phyloP scores from a whole-genome alignment of 2,888 invertebrate genomes.

The Thyatira batis region DNA sequence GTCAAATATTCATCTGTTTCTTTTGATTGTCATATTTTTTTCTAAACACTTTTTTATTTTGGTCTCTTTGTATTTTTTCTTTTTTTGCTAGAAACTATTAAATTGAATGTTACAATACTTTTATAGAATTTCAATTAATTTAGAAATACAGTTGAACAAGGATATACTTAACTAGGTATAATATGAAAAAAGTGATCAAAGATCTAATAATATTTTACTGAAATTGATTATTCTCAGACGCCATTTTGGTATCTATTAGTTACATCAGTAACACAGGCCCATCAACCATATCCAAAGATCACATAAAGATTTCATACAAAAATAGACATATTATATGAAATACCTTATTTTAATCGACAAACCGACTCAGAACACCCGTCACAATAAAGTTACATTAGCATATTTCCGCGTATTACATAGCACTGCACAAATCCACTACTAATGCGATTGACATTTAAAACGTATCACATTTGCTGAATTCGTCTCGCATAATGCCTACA shows the following conservation, averaged over 20 bases:
- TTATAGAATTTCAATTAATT: too few species aligned
- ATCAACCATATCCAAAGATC: not conserved
- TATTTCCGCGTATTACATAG: constrained; percentile 31
- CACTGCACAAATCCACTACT: constrained; percentile 49
- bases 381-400: constrained; percentile 57
- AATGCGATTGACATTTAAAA: constrained; percentile 65
- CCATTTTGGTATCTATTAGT: too few species aligned
- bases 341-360: constrained; percentile 38
- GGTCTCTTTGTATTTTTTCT: not conserved
- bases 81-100: too few species aligned
- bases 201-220: too few species aligned
- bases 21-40: not conserved
- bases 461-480: constrained; percentile 66
- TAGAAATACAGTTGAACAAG: too few species aligned
- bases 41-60: not conserved
- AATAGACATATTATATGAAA: constrained; percentile 45
- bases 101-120: too few species aligned
- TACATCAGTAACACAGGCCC: not conserved
- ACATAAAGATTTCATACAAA: constrained; percentile 44
- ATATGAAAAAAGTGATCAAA: too few species aligned
- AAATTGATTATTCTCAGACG: too few species aligned
- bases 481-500: constrained; percentile 64
- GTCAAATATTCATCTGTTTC: constrained; percentile 21
- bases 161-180: too few species aligned
- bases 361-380: constrained; percentile 45